A percentile compares a stretch with the other conserved stretches of the same genome.
Evolutionary conservation across 2,888 invertebrate genomes (phyloP).

Genomic region (Pharmacophagus antenor): DNA sequence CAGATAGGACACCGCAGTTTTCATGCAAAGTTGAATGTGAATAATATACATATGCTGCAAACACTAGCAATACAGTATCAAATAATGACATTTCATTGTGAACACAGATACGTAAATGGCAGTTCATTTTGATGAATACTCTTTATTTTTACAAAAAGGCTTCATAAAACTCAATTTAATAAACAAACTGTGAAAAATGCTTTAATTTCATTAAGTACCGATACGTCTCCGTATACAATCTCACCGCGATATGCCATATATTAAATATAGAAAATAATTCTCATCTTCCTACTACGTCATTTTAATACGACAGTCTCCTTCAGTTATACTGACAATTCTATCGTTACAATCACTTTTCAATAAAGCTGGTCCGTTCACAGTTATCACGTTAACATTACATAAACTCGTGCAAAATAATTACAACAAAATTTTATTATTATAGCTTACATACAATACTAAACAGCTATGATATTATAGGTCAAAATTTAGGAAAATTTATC

Average conservation of each 20-base stretch:
- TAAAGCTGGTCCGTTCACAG: conserved; percentile 70
- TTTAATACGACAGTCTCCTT: conserved; percentile 43
- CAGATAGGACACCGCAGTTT: conserved; percentile 49
- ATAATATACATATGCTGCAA: conserved; percentile 4
- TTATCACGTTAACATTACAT: conserved; percentile 57
- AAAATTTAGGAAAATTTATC: conserved; percentile 34
- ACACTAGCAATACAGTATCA: conserved; percentile 7
- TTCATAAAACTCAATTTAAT: not conserved
- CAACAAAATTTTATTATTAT: conserved; percentile 50
- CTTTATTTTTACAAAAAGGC: not conserved
- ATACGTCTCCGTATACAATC: conserved; percentile 34
- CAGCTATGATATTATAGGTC: conserved; percentile 15
- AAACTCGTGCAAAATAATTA: conserved; percentile 58
- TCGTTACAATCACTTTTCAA: conserved; percentile 44
- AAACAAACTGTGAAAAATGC: conserved; percentile 15
- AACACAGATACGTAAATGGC: conserved; percentile 25
- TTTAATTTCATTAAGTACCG: conserved; percentile 12
- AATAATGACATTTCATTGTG: conserved; percentile 17
- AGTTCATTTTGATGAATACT: conserved; percentile 12
- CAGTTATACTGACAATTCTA: conserved; percentile 64
- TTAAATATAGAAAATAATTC: conserved; percentile 43
- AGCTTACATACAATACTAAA: conserved; percentile 31
- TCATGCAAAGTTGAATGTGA: conserved; percentile 37
- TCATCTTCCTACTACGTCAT: conserved; percentile 29
- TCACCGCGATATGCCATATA: conserved; percentile 51